Evolutionary conservation across 2,113 vertebrate species (phyloP).

Genomic region (Bubo blakistoni): DNA sequence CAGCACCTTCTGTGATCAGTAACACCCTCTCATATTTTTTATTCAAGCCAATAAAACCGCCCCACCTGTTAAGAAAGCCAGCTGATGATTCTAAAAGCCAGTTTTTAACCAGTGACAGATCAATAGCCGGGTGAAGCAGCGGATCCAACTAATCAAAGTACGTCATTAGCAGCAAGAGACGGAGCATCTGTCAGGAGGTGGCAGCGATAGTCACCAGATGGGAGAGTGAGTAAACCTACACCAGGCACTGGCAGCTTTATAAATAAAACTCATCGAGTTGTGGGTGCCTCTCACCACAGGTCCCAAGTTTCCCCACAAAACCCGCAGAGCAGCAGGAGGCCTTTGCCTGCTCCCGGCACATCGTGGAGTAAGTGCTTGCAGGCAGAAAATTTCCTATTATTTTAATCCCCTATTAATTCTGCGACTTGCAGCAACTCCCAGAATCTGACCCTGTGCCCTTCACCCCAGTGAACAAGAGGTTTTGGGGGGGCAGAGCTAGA

Average conservation of each 20-base stretch:
- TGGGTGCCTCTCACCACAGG: neutral
- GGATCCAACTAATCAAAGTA: neutral
- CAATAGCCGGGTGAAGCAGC: neutral
- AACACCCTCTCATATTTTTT: neutral
- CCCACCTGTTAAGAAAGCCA: neutral
- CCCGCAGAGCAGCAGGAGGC: neutral
- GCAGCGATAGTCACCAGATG: slow-evolving; percentile 41
- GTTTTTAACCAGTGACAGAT: neutral
- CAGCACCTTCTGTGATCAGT: neutral
- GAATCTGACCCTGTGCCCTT: neutral
- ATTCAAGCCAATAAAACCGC: neutral
- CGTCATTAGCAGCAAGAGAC: neutral
- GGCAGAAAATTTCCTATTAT: neutral
- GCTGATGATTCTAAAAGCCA: neutral
- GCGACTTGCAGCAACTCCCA: neutral
- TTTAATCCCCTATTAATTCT: neutral
- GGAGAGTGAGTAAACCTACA: slow-evolving; percentile 47
- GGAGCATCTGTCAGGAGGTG: slow-evolving; percentile 9
- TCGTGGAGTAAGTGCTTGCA: accelerated
- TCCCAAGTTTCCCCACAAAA: neutral
- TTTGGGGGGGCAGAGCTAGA: neutral
- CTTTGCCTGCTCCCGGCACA: neutral
- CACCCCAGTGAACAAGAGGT: accelerated
- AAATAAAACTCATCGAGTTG: slow-evolving; percentile 14
- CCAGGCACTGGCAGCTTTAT: slow-evolving; percentile 21